These are phyloP conservation scores for Megaptera novaeangliae DNA, from an alignment of 2,113 vertebrate species.

Conservation along the genomic window DNA sequence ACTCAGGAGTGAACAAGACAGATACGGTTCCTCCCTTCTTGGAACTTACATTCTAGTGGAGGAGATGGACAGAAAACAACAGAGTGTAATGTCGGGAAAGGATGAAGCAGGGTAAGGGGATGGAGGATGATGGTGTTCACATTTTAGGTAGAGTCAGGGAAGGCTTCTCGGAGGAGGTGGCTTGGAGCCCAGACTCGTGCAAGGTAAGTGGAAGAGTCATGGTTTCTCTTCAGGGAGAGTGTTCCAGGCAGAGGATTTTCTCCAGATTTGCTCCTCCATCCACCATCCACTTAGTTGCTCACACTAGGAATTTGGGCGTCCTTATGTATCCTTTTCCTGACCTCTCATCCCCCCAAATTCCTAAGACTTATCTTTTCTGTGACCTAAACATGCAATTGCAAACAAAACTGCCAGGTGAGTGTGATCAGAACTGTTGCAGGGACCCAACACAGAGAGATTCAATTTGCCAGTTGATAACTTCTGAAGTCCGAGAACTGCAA, in stretches of 20 bases:
- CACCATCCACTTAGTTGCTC: not conserved
- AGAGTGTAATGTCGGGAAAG: not conserved
- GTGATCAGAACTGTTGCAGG: not conserved
- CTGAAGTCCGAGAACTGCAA: not conserved
- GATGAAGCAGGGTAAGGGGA: not conserved
- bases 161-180: not conserved
- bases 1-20: not conserved
- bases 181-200: not conserved
- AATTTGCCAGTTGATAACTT: not conserved
- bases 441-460: not conserved
- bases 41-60: not conserved
- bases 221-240: not conserved
- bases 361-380: not conserved
- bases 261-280: not conserved
- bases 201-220: not conserved
- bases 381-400: not conserved
- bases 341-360: fast-evolving
- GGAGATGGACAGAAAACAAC: not conserved
- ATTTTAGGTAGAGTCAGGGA: not conserved
- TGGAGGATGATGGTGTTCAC: not conserved
- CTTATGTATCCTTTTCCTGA: not conserved
- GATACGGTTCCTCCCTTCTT: not conserved
- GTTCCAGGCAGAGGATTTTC: not conserved
- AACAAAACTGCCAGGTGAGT: not conserved
- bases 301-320: not conserved